phyloP scores from a whole-genome alignment of 2,113 vertebrate genomes.

The Plecturocebus donacophilus region DNA sequence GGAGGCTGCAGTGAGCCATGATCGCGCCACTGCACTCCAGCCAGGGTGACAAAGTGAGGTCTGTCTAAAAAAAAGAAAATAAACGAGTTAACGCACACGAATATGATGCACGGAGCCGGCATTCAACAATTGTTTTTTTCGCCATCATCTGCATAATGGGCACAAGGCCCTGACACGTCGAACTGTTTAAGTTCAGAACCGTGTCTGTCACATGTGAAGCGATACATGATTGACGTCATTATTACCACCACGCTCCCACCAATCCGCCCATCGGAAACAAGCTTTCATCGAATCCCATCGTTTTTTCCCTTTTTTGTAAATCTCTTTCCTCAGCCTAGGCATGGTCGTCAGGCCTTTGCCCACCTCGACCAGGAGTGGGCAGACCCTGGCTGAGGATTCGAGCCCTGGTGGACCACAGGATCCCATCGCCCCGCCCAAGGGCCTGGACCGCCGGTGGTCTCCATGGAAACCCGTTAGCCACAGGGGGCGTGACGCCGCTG shows the following conservation, averaged over 20 bases:
- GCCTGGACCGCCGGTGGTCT: slow-evolving; percentile 47
- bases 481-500: slow-evolving; percentile 29
- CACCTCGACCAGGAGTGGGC: neutral
- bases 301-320: neutral
- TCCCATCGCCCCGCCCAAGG: slow-evolving; percentile 18
- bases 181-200: neutral
- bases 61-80: too few species aligned
- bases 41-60: too few species aligned
- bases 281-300: neutral
- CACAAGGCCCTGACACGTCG: neutral
- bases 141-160: neutral
- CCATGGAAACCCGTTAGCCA: slow-evolving; percentile 73
- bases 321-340: neutral
- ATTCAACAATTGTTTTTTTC: neutral
- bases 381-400: neutral
- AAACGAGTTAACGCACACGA: neutral
- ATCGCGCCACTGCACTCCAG: too few species aligned
- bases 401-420: slow-evolving; percentile 35
- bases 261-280: neutral
- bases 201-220: neutral
- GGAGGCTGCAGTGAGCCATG: too few species aligned
- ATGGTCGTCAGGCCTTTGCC: neutral
- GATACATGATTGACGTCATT: neutral
- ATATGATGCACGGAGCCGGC: neutral
- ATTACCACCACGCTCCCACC: neutral